Conservation (phyloP, 2,113 vertebrate genomes). For the western clawed frog (Xenopus tropicalis) region UCB_Xtro_10.0 CM004450.2:83296001-83296500, state of each 20-base stretch:
- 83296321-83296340: conserved; percentile 17
- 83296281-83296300: conserved; percentile 8
- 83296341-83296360: conserved; percentile 12
- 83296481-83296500: too few relatives aligned
- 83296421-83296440: neutral
- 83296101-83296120: neutral
- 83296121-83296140: neutral
- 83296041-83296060: neutral
- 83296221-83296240: conserved; percentile 20
- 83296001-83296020: neutral
- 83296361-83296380: conserved; percentile 21
- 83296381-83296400: conserved; percentile 2
- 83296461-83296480: neutral
- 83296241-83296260: conserved; percentile 12
- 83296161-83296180: neutral
- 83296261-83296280: conserved; percentile 17
- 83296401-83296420: neutral
- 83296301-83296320: conserved; percentile 1
- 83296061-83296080: neutral
- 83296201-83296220: conserved; percentile 14
- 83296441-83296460: neutral
- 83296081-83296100: neutral
- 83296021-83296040: neutral
- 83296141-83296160: neutral
- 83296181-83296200: conserved; percentile 13